Evolutionary conservation across 2,888 invertebrate genomes (phyloP), one percentile per base, ranked within the genome.

Genomic region (Mythimna loreyi): DNA sequence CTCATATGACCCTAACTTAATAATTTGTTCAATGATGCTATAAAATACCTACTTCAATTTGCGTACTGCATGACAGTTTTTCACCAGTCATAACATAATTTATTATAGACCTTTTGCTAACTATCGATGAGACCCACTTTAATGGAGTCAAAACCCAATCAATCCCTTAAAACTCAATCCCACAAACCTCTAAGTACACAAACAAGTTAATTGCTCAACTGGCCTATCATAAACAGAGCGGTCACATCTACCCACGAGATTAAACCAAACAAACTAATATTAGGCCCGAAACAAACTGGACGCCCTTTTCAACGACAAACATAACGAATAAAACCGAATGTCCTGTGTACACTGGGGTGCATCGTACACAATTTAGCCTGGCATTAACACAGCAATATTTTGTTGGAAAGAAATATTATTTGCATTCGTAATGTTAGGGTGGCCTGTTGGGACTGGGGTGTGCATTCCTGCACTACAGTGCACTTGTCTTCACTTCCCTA

Each of bases 331-430:
- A 92, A 93, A 92, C 89, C 84, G 88, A 91, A 92, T 92, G 90
- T 84, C 87, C 89, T 88, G 88, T 89, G 88, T 89, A 92, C 90
- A 93, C 89, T 89, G 84, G 91, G 92, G 91, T 87, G 82, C 86
- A 82, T 81, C 67, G 86, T 86, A 87, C 88, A 92, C 92, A 93
- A 93, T 93, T 92, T 91, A 91, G 90, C 90, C 87, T 89, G 90
- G 89, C 89, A 94, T 94, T 95, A 95, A 94, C 95, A 93, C 92
- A 87, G 90, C 91, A 89, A 93, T 93, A 93, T 94, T 93, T 93
- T 92, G 92, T 92, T 80, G 87, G 89, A 90, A 94, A 93, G 94
- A 94, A 94, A 92, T 93, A 94, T 93, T 93, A 93, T 95, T 95
- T 94, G 94, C 92, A 94, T 95, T 93, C 81, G 92, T 87, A 88